A percentile compares a stretch with the other conserved stretches of the same genome.
phyloP scores from a whole-genome alignment of 2,113 vertebrate species.

The Cinclus mexicanus region DNA sequence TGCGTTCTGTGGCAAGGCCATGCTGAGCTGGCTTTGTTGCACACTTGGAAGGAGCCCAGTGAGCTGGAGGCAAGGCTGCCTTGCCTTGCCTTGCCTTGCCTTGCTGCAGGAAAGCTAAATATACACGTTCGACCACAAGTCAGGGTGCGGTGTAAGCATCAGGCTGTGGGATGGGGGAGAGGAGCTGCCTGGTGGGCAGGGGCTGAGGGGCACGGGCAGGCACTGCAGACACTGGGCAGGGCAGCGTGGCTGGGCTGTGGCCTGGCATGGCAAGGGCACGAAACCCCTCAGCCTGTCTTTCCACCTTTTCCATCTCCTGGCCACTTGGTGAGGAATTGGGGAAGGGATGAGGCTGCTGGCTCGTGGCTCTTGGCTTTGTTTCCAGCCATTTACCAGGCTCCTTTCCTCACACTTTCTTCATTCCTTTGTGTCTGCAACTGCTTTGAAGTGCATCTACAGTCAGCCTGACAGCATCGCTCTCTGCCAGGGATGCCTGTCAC shows the following conservation, averaged over 20 bases:
- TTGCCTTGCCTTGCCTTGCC: background rate
- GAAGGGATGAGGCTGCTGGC: background rate
- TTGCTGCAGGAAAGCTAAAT: background rate
- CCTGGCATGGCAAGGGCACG: accelerated
- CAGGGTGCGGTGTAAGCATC: background rate
- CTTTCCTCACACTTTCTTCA: background rate
- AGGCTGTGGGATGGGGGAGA: background rate
- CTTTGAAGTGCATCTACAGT: background rate
- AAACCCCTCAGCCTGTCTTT: background rate
- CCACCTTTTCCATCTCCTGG: background rate
- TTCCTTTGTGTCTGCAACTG: constrained; percentile 2
- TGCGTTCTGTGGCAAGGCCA: accelerated
- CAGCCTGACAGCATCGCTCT: background rate
- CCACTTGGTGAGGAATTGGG: accelerated
- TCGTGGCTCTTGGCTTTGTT: background rate
- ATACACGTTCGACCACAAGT: background rate
- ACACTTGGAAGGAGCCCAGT: background rate
- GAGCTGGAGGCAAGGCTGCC: background rate
- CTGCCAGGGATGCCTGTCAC: background rate
- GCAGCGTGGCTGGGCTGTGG: accelerated
- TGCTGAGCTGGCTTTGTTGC: constrained; percentile 1
- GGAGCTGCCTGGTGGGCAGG: background rate
- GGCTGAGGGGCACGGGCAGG: background rate
- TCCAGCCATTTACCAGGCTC: background rate
- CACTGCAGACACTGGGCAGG: background rate